phyloP scores from a whole-genome alignment of 1,140 invertebrate species.

The Zophobas morio region DNA sequence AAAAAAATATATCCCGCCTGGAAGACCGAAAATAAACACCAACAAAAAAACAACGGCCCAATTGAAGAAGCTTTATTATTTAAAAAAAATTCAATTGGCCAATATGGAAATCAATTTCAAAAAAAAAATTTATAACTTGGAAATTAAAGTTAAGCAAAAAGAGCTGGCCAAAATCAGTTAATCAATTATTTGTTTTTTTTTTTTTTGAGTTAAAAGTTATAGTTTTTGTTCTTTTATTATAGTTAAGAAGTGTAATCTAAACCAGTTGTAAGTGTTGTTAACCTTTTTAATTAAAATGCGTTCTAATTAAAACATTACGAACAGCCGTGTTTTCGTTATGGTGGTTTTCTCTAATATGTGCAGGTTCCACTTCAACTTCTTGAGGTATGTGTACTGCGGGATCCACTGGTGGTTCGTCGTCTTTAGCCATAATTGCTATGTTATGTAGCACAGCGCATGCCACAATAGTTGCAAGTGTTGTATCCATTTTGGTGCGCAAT shows the following conservation, averaged over 20 bases:
- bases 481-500: not conserved
- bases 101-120: constrained; percentile 13
- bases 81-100: constrained; percentile 1
- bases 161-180: not conserved
- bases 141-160: not conserved
- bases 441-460: not conserved
- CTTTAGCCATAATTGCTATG: not conserved
- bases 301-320: not conserved
- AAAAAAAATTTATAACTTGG: constrained; percentile 6
- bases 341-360: not conserved
- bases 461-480: not conserved
- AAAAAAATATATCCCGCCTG: not conserved
- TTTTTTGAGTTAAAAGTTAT: not conserved
- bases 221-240: not conserved
- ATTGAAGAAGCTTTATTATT: not conserved
- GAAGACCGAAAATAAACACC: not conserved
- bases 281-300: constrained; percentile 9
- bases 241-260: not conserved
- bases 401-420: not conserved
- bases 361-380: not conserved
- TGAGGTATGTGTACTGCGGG: not conserved
- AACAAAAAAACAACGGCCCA: not conserved
- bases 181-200: not conserved
- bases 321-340: constrained; percentile 9
- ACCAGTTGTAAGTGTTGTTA: too few relatives aligned